Percentiles rank a stretch among this genome's conserved stretches.
phyloP scores from a whole-genome alignment of 2,113 vertebrate genomes.

The Neopipo cinnamomea region DNA sequence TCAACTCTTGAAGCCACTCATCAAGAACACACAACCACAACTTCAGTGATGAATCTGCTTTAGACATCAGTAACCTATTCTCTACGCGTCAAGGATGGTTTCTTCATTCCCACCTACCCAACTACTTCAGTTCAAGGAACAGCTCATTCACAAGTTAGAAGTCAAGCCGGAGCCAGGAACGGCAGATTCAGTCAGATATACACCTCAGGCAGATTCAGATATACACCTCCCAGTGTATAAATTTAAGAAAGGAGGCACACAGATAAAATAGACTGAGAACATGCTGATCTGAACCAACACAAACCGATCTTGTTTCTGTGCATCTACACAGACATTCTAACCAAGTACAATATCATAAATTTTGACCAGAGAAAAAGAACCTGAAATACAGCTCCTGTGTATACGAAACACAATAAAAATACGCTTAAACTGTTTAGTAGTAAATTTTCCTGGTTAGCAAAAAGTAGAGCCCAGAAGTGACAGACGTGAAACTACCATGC shows the following conservation, averaged over 20 bases:
- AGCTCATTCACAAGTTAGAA: constrained; percentile 30
- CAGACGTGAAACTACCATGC: background rate
- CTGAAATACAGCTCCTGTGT: background rate
- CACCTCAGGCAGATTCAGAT: no score
- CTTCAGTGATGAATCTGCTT: background rate
- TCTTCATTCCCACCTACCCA: constrained; percentile 23
- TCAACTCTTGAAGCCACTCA: background rate
- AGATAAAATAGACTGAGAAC: background rate
- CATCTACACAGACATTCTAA: background rate
- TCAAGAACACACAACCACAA: background rate
- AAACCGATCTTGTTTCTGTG: background rate
- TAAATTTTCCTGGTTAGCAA: background rate
- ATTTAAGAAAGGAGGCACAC: background rate
- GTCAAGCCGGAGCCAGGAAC: background rate
- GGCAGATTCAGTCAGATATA: no score
- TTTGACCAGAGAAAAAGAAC: background rate
- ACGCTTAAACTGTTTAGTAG: background rate
- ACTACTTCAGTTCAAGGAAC: background rate
- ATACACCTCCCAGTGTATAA: background rate
- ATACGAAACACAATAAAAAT: background rate
- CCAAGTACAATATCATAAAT: background rate
- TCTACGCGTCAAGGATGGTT: background rate
- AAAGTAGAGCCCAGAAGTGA: background rate
- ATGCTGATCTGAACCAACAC: background rate
- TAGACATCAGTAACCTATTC: background rate